Conservation (phyloP, 2,797 vertebrate species). For the Gambusia yucatana region DNA sequence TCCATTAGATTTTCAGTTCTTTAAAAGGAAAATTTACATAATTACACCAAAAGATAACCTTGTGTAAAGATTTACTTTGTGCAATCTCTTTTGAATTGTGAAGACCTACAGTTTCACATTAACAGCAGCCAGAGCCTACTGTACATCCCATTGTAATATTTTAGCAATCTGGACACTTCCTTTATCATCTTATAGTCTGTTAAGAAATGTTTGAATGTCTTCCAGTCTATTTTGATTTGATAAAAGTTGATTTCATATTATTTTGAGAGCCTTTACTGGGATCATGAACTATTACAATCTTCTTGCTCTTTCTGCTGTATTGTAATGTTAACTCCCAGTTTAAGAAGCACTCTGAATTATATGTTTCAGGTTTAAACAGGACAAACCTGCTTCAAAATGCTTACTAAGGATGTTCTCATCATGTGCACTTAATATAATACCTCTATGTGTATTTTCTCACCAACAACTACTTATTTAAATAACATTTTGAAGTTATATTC, state of each 20-base stretch:
- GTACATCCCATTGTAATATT: neutral
- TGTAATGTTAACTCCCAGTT: too few species aligned
- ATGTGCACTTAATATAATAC: neutral
- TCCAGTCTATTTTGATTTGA: neutral
- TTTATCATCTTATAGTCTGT: neutral
- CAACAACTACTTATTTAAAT: neutral
- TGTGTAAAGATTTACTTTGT: neutral
- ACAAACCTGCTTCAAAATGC: neutral
- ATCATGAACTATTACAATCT: neutral
- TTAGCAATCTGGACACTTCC: neutral
- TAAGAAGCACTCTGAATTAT: too few species aligned
- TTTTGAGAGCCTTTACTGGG: neutral
- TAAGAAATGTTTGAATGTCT: neutral
- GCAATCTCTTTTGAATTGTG: neutral
- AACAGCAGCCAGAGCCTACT: neutral
- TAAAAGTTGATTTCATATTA: neutral
- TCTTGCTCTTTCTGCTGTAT: neutral
- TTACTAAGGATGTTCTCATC: neutral
- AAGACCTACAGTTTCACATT: neutral
- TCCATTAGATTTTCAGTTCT: neutral
- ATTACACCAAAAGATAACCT: too few species aligned
- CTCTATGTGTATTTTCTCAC: neutral
- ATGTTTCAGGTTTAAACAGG: neutral
- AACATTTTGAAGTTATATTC: neutral
- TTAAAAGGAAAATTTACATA: neutral